These are phyloP conservation scores for Selenia dentaria DNA, from an alignment of 2,888 invertebrate genomes.

Conservation along the genomic window DNA sequence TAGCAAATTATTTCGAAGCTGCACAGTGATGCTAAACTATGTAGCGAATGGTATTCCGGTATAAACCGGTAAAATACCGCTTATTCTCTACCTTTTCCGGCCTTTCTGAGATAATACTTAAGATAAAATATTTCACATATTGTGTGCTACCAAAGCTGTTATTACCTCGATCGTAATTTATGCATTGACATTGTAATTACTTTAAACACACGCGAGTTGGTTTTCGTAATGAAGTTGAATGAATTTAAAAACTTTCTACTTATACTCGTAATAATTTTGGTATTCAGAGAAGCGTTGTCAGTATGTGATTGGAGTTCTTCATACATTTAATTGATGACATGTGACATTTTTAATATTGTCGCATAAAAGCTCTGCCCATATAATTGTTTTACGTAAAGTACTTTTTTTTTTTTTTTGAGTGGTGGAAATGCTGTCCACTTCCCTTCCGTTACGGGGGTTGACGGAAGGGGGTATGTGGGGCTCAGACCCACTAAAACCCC, in stretches of 20 bases:
- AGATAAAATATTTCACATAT: slow-evolving; percentile 72
- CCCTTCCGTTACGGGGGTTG: too few species aligned
- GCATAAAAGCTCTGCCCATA: too few species aligned
- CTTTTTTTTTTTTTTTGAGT: too few species aligned
- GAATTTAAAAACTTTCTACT: slow-evolving; percentile 51
- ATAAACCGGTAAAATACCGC: slow-evolving; percentile 1
- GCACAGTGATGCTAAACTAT: too few species aligned
- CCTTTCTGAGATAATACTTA: slow-evolving; percentile 48
- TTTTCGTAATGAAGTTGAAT: slow-evolving; percentile 56
- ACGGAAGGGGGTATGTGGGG: too few species aligned
- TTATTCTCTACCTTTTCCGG: slow-evolving; percentile 11
- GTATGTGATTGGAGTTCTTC: slow-evolving; percentile 22
- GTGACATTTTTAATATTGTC: too few species aligned
- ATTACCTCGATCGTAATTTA: slow-evolving; percentile 69
- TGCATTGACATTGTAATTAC: slow-evolving; percentile 68
- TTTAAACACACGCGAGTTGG: slow-evolving; percentile 57
- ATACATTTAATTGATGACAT: not conserved
- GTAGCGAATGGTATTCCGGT: too few species aligned
- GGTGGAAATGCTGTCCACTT: too few species aligned
- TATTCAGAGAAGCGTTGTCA: slow-evolving; percentile 30
- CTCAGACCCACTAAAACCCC: too few species aligned
- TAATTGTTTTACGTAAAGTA: too few species aligned
- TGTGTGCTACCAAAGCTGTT: slow-evolving; percentile 56
- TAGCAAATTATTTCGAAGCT: too few species aligned
- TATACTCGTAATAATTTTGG: slow-evolving; percentile 42